Evolutionary conservation across 2,113 vertebrate genomes (phyloP).

Genomic region (Chiloscyllium plagiosum): DNA sequence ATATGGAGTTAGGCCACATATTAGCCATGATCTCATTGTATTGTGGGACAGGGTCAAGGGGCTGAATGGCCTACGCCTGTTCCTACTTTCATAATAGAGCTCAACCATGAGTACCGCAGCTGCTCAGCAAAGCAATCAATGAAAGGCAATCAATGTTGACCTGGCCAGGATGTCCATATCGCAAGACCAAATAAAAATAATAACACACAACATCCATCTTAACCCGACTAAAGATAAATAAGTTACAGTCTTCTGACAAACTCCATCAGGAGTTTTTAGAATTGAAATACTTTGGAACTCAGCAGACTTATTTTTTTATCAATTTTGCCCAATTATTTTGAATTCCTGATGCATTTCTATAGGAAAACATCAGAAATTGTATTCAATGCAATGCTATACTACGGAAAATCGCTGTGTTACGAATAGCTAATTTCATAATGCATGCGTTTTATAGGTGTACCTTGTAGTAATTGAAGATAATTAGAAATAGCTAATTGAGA

Average conservation of each 20-base stretch:
- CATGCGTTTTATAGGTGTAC: too few species aligned
- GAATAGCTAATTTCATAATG: too few species aligned
- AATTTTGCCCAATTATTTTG: neutral
- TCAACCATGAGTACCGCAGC: neutral
- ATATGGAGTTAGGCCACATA: too few species aligned
- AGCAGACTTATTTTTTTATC: neutral
- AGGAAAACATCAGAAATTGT: too few species aligned
- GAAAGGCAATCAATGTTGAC: neutral
- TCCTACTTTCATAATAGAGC: too few species aligned
- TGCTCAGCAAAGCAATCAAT: neutral
- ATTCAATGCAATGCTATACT: too few species aligned
- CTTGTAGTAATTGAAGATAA: too few species aligned
- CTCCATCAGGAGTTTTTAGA: neutral
- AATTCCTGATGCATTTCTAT: neutral
- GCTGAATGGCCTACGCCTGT: too few species aligned
- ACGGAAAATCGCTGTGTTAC: too few species aligned
- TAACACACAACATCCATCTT: neutral
- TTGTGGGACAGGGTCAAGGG: too few species aligned
- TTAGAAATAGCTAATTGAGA: too few species aligned
- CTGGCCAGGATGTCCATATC: neutral
- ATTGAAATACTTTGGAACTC: neutral
- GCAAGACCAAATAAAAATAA: neutral
- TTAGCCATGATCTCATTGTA: too few species aligned
- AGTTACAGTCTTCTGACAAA: neutral
- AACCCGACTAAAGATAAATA: neutral